phyloP scores from a whole-genome alignment of 2,797 vertebrate genomes.

The Apogon talboti region DNA sequence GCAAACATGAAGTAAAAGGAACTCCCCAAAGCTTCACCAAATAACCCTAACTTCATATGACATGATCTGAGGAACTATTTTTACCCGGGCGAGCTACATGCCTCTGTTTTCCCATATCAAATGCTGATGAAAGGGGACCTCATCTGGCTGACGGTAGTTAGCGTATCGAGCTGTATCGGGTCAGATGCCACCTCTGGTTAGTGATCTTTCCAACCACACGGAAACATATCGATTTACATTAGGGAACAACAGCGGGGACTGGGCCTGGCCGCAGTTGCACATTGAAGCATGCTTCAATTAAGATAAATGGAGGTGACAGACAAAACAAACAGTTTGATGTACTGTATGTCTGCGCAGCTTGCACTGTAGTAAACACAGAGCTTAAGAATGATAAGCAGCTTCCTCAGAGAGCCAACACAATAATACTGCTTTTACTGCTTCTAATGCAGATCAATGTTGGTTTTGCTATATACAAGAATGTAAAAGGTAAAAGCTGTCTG shows the following conservation, averaged over 20 bases:
- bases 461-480: background rate
- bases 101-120: constrained; percentile 63
- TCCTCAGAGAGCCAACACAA: constrained; percentile 4
- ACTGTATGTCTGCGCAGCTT: constrained; percentile 5
- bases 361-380: constrained; percentile 10
- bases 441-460: background rate
- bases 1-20: background rate
- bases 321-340: constrained; percentile 54
- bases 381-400: constrained; percentile 1
- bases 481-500: background rate
- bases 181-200: constrained; percentile 79
- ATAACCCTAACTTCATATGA: constrained; percentile 65
- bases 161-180: constrained; percentile 73
- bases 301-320: constrained; percentile 73
- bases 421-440: background rate
- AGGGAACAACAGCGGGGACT: constrained; percentile 62
- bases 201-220: constrained; percentile 77
- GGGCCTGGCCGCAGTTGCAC: constrained; percentile 43
- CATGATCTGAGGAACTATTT: constrained; percentile 69
- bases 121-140: constrained; percentile 76
- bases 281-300: constrained; percentile 62
- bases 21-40: constrained; percentile 36
- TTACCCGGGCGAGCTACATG: constrained; percentile 45
- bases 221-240: constrained; percentile 80
- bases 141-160: constrained; percentile 70